Evolutionary conservation across 53 echinoderm and acorn worm genomes (phyloP), one percentile per base, ranked within the genome.

Genomic region (Holothuria scabra): DNA sequence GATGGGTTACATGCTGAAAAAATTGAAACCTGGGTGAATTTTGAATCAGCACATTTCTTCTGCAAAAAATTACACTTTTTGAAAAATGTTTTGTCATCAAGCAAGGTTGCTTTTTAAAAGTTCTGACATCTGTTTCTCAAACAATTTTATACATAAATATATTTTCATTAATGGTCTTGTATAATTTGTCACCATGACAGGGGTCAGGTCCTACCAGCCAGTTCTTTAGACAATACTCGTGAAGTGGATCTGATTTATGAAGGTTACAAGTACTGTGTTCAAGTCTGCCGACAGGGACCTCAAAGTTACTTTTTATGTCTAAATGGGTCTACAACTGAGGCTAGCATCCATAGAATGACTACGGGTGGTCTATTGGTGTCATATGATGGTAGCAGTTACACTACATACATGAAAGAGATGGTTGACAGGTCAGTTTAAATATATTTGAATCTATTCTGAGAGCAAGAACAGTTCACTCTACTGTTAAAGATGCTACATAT

Each of bases 211-310:
- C 63, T 95, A 14, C 94, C 94, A 4, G 87, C 91, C 21, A 92
- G 66, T 74, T 80, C 86, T 14, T 85, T 99, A 16, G 86, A 83
- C 90, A 92, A 93, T 88, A 88, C 89, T 1, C 74, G 99, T 22
- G 94, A 99, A 8, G 99, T 95, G 8, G 99, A 99, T 69, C 87
- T 99, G 84, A 99, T 99, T 86, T 87, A 94, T 30, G 99, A 99
- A 59, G 89, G 90, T 12, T 87, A 82, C 88, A 99, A 99, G 71
- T 99, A 99, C 82, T 74, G 87, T 23, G 87, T 91, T 2, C 70
- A 91, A 65, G 94, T 93, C 19, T 88, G 93, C 1, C 78, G 94
- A 16, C 99, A 99, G 76, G 94, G 99, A 23, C 94, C 93, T 0
- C 94, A 68, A 32, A 93, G 89, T 58, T 99, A 99, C 91, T 93